Conservation (phyloP, 1,140 invertebrate genomes). For the Drosophila cardini region DNA sequence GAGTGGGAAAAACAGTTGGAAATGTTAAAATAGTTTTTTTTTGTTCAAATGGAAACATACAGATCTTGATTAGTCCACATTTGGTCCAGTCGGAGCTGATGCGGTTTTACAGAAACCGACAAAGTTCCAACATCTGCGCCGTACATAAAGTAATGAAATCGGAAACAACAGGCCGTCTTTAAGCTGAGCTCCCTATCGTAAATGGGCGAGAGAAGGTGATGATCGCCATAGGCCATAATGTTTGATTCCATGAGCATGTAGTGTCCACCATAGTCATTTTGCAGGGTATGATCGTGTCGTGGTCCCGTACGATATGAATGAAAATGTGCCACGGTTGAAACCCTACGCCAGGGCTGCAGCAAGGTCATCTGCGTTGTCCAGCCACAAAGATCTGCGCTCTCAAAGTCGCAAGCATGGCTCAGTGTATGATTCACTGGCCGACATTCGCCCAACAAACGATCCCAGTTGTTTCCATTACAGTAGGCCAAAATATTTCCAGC, state of each 20-base stretch:
- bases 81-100: constrained; percentile 31
- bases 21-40: not conserved
- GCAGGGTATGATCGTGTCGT: constrained; percentile 72
- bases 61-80: constrained; percentile 45
- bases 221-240: not conserved
- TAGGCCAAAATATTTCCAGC: constrained; percentile 55
- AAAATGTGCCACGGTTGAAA: constrained; percentile 46
- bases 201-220: constrained; percentile 67
- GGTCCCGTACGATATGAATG: constrained; percentile 68
- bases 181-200: constrained; percentile 61
- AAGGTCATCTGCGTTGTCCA: constrained; percentile 43
- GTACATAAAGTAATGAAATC: constrained; percentile 79
- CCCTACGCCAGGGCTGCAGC: constrained; percentile 56
- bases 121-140: constrained; percentile 69
- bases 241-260: constrained; percentile 77
- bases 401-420: constrained; percentile 73
- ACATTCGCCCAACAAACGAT: constrained; percentile 67
- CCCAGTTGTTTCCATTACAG: constrained; percentile 74
- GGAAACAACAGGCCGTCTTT: constrained; percentile 76
- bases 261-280: constrained; percentile 58
- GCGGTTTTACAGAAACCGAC: constrained; percentile 67
- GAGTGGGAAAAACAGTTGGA: not conserved
- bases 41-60: constrained; percentile 41
- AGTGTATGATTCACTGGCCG: constrained; percentile 47
- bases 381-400: constrained; percentile 71